phyloP scores from a whole-genome alignment of 2,888 invertebrate species.

The Trichogramma dendrolimi region DNA sequence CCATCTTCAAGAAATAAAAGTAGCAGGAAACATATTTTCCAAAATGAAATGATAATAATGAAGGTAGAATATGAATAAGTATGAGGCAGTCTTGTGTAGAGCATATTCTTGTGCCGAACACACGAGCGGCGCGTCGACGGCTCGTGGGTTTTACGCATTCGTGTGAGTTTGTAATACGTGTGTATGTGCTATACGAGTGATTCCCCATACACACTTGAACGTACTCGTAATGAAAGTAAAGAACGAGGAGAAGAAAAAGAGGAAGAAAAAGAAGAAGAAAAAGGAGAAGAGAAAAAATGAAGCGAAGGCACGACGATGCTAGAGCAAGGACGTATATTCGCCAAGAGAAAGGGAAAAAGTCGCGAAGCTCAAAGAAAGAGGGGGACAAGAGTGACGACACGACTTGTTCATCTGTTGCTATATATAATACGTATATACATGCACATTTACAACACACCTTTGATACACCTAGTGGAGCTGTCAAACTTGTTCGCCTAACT shows the following conservation, averaged over 20 bases:
- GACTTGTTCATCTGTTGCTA: too few relatives aligned
- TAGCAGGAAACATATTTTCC: too few relatives aligned
- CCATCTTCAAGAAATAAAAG: too few relatives aligned
- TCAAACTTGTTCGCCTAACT: conserved; percentile 19
- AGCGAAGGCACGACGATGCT: not conserved
- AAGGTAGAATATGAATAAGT: too few relatives aligned
- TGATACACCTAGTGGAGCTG: not conserved
- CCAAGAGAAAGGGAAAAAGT: conserved; percentile 18
- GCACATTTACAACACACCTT: too few relatives aligned
- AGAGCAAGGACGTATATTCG: conserved; percentile 6
- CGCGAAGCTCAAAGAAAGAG: conserved; percentile 4
- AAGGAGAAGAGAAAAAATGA: conserved; percentile 1
- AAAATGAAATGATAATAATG: too few relatives aligned
- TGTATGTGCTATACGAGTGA: not conserved
- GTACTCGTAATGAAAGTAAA: too few relatives aligned
- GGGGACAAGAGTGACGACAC: not conserved
- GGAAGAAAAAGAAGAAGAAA: conserved; percentile 3
- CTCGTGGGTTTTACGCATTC: not conserved
- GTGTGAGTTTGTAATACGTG: not conserved
- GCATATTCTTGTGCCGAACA: not conserved
- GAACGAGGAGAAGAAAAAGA: too few relatives aligned
- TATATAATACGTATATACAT: too few relatives aligned
- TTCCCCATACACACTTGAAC: too few relatives aligned
- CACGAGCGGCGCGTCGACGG: not conserved
- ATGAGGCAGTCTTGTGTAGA: too few relatives aligned